These are phyloP conservation scores for Spinibarbus caldwelli DNA, from an alignment of 2,797 vertebrate genomes.

Conservation along the genomic window DNA sequence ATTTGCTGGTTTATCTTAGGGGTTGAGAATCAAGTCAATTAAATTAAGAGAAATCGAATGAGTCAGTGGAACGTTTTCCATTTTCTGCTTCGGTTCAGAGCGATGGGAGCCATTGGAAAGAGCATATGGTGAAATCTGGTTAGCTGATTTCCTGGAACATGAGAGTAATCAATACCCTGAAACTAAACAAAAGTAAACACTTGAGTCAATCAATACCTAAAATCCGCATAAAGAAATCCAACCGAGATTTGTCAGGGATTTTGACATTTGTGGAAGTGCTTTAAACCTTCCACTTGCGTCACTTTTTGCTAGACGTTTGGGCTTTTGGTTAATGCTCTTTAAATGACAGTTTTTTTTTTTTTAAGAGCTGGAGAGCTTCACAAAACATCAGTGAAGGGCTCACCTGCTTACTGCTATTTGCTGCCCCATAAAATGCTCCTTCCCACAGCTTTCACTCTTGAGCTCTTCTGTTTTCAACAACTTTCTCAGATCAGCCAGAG, in stretches of 20 bases:
- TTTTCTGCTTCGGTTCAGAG: constrained; percentile 34
- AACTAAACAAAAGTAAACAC: constrained; percentile 36
- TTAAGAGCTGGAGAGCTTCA: background rate
- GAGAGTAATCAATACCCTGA: constrained; percentile 32
- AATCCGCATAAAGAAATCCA: constrained; percentile 7
- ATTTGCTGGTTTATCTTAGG: constrained; percentile 37
- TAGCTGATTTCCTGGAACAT: constrained; percentile 12
- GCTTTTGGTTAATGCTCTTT: background rate
- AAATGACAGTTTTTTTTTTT: background rate
- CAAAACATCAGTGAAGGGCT: background rate
- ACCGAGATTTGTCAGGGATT: background rate
- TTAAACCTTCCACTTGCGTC: background rate
- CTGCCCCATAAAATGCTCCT: background rate
- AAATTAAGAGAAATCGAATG: constrained; percentile 15
- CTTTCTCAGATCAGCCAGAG: background rate
- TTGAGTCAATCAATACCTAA: constrained; percentile 15
- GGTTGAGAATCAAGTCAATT: constrained; percentile 12
- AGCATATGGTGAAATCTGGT: constrained; percentile 10
- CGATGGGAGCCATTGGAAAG: background rate
- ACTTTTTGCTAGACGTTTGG: background rate
- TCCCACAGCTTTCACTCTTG: background rate
- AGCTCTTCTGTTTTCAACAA: background rate
- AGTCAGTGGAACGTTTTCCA: constrained; percentile 12
- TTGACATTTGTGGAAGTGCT: constrained; percentile 6
- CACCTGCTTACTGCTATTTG: constrained; percentile 16